These are phyloP conservation scores for Callosobruchus maculatus DNA, from an alignment of 2,888 invertebrate species.

Conservation along the genomic window DNA sequence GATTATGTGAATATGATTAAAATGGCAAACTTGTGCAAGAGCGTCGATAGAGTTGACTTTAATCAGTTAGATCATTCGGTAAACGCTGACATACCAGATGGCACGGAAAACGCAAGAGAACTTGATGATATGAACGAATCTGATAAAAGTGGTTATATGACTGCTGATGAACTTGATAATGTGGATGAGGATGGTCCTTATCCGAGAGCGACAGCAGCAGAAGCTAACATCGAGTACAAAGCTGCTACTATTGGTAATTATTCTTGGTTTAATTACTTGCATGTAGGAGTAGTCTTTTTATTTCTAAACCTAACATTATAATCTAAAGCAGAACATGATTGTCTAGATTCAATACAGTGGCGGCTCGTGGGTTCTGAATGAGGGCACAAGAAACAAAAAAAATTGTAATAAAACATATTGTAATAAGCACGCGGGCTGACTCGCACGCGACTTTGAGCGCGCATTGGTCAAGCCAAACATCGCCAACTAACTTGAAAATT, in stretches of 20 bases:
- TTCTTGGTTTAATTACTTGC: too few relatives aligned
- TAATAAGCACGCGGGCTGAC: too few relatives aligned
- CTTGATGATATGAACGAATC: neutral
- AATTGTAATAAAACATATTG: too few relatives aligned
- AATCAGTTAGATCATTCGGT: neutral
- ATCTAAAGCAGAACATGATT: too few relatives aligned
- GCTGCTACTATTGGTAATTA: neutral
- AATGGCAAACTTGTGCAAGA: slow-evolving; percentile 5
- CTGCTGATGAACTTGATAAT: neutral
- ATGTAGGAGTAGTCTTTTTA: too few relatives aligned
- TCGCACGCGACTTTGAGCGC: too few relatives aligned
- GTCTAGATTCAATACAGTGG: too few relatives aligned
- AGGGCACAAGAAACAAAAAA: too few relatives aligned
- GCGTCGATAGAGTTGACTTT: slow-evolving; percentile 1
- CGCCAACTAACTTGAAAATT: too few relatives aligned
- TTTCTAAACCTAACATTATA: too few relatives aligned
- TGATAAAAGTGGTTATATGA: neutral
- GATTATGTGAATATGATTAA: slow-evolving; percentile 6
- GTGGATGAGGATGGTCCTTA: neutral
- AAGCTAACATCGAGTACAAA: neutral
- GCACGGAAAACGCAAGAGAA: neutral
- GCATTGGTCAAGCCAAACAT: too few relatives aligned
- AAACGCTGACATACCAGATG: neutral
- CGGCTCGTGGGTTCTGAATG: too few relatives aligned
- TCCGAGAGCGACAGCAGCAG: neutral